These are phyloP conservation scores for Alouatta palliata DNA, from an alignment of 2,113 vertebrate genomes.

Conservation along the genomic window DNA sequence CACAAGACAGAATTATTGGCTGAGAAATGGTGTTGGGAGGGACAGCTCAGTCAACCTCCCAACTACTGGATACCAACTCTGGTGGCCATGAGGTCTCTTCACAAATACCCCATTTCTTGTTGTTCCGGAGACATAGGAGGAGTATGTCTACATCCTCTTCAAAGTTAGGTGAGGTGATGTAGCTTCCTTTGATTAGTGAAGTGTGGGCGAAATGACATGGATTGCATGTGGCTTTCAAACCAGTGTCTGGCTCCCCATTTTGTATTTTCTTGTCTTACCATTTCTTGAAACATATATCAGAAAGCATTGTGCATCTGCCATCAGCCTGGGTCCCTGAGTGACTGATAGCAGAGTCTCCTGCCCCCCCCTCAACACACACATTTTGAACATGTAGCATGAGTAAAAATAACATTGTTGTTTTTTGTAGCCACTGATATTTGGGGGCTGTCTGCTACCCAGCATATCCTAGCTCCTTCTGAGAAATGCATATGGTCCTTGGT, in stretches of 20 bases:
- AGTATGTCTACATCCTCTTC: not conserved
- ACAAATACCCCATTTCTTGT: not conserved
- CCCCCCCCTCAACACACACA: fast-evolving
- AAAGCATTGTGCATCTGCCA: not conserved
- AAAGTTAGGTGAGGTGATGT: not conserved
- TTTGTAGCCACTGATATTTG: not conserved
- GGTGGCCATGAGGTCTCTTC: not conserved
- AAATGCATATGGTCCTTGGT: not conserved
- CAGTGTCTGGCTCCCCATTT: not conserved
- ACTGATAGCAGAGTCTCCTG: not conserved
- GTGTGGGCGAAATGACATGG: not conserved
- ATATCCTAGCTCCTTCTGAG: not conserved
- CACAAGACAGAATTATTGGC: not conserved
- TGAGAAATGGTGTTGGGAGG: conserved; percentile 2
- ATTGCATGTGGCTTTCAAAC: not conserved
- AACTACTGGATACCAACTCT: not conserved
- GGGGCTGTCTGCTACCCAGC: not conserved
- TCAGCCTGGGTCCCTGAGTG: not conserved
- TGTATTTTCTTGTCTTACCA: not conserved
- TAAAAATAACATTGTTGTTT: not conserved
- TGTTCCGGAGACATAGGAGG: not conserved
- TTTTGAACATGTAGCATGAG: not conserved
- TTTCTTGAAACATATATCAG: not conserved
- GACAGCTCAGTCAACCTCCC: not conserved
- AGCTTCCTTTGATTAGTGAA: not conserved